Evolutionary conservation across 2,113 vertebrate species (phyloP).

Genomic region (Callocephalon fimbriatum): DNA sequence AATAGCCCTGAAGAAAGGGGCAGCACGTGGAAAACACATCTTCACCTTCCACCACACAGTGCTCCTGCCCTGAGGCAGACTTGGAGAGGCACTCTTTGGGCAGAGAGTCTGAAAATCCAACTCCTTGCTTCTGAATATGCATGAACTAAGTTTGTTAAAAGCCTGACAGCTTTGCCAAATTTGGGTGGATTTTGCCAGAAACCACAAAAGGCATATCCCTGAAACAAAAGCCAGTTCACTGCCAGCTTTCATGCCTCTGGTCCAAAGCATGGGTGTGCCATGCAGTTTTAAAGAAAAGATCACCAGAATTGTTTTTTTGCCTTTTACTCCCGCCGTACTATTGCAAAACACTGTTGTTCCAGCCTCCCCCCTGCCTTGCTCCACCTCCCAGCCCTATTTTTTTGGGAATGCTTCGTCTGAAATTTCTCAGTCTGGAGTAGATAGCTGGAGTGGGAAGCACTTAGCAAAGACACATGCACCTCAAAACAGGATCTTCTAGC

Average conservation of each 20-base stretch:
- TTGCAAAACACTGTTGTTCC: neutral
- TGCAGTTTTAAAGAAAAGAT: neutral
- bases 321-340: rapidly evolving
- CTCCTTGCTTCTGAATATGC: neutral
- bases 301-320: neutral
- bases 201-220: neutral
- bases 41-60: neutral
- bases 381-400: neutral
- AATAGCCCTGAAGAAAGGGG: rapidly evolving
- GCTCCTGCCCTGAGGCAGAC: neutral
- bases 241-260: constrained; percentile 8
- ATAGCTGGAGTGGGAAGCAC: neutral
- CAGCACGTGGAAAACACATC: rapidly evolving
- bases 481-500: neutral
- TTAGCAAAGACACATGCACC: neutral
- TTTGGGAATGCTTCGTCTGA: neutral
- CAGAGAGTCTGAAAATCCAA: neutral
- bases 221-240: neutral
- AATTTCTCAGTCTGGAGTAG: neutral
- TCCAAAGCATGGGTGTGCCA: constrained; percentile 11
- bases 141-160: neutral
- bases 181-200: constrained; percentile 2
- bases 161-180: neutral
- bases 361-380: neutral
- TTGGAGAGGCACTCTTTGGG: neutral